These are phyloP conservation scores for Sanderia malayensis DNA, from an alignment of 30 jellyfish, hydroid and myxozoan species.

Conservation along the genomic window DNA sequence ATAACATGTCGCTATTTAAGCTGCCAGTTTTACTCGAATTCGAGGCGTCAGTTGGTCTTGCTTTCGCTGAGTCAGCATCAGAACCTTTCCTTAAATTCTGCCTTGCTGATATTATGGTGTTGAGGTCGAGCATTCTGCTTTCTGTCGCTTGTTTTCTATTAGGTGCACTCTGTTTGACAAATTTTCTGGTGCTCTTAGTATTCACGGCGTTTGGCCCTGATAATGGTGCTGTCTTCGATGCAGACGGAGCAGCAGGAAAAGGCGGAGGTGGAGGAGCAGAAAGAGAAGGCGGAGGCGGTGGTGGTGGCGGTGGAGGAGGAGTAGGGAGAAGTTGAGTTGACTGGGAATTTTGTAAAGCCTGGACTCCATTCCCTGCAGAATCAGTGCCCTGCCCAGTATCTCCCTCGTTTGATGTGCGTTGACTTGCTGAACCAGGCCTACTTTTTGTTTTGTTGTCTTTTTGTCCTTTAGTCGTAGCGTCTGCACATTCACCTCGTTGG, in stretches of 20 bases:
- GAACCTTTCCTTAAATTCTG: slow-evolving; percentile 38
- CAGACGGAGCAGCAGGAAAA: slow-evolving; percentile 13
- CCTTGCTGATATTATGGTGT: slow-evolving; percentile 44
- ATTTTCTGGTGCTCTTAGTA: background rate
- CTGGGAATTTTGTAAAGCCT: too few species aligned
- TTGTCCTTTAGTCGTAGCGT: background rate
- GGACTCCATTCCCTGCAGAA: background rate
- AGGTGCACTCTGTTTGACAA: background rate
- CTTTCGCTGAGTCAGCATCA: slow-evolving; percentile 13
- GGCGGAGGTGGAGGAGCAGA: slow-evolving; percentile 68
- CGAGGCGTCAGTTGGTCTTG: background rate
- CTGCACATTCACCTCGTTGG: background rate
- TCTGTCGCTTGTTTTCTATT: background rate
- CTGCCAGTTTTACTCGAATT: background rate
- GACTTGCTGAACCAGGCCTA: slow-evolving; percentile 9
- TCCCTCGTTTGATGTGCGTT: background rate
- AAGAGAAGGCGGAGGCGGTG: slow-evolving; percentile 46
- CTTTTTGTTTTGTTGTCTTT: background rate
- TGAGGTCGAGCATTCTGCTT: slow-evolving; percentile 40
- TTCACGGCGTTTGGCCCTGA: background rate
- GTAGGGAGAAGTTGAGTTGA: background rate
- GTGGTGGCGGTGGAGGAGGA: slow-evolving; percentile 26
- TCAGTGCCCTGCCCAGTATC: background rate
- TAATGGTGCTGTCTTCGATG: background rate
- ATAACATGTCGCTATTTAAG: slow-evolving; percentile 35